A percentile compares a stretch with the other conserved stretches of the same genome.
Conservation (phyloP, 2,797 vertebrate species). For the Sebastes vulpes region DNA sequence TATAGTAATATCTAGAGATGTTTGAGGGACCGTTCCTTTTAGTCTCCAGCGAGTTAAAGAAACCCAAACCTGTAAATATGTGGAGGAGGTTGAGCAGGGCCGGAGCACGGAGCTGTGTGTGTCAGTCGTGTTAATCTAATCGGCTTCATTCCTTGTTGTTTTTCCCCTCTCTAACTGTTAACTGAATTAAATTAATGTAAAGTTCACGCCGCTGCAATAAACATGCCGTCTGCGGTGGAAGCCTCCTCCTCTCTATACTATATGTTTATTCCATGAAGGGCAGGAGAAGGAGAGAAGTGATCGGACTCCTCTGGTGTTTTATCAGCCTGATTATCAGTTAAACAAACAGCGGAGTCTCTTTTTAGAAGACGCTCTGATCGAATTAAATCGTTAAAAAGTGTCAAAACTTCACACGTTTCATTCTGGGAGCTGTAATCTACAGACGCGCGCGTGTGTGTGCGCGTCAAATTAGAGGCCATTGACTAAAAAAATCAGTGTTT, state of each 20-base stretch:
- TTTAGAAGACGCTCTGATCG: constrained; percentile 50
- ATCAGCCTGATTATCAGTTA: constrained; percentile 29
- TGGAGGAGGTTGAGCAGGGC: neutral
- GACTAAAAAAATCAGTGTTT: constrained; percentile 1
- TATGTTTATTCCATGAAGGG: constrained; percentile 32
- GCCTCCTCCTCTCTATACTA: neutral
- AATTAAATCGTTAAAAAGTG: constrained; percentile 70
- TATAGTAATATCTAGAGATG: neutral
- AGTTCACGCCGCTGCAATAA: constrained; percentile 39
- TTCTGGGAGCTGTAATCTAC: neutral
- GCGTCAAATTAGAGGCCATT: constrained; percentile 54
- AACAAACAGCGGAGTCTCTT: constrained; percentile 29
- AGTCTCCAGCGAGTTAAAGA: no score
- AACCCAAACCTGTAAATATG: neutral
- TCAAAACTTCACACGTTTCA: constrained; percentile 48
- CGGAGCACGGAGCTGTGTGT: neutral
- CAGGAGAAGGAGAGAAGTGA: neutral
- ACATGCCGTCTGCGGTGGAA: constrained; percentile 10
- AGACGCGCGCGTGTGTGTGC: neutral
- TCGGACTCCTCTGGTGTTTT: constrained; percentile 22
- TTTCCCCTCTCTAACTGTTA: neutral
- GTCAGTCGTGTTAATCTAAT: constrained; percentile 3
- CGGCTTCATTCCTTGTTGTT: neutral
- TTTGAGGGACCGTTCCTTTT: neutral
- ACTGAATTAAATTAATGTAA: neutral